Percentiles rank a stretch among this genome's conserved stretches.
phyloP scores from a whole-genome alignment of 2,797 vertebrate genomes.

The Cirrhinus molitorella region DNA sequence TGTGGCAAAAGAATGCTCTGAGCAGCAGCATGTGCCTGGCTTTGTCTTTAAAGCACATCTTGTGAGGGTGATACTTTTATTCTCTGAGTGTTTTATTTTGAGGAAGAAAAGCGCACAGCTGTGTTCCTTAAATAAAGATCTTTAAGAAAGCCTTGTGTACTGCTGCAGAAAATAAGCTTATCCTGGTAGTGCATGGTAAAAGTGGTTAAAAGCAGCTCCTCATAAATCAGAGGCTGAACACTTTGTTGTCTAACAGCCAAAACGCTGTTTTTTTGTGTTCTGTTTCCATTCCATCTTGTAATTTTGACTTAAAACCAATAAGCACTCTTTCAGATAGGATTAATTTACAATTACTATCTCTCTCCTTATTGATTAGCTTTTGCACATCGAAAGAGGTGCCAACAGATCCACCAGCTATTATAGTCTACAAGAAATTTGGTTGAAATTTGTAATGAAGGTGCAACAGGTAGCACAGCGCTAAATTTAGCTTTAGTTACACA shows the following conservation, averaged over 20 bases:
- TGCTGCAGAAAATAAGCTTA: constrained; percentile 13
- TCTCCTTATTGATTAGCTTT: background rate
- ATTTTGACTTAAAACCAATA: background rate
- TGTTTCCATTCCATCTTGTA: background rate
- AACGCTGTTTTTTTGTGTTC: background rate
- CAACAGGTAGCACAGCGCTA: background rate
- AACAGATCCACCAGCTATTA: no score
- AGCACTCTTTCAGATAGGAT: background rate
- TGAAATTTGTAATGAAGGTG: background rate
- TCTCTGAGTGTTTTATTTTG: constrained; percentile 25
- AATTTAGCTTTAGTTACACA: background rate
- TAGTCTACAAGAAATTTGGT: no score
- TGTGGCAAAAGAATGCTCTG: constrained; percentile 24
- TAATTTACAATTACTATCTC: background rate
- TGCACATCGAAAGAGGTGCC: background rate
- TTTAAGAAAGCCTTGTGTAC: constrained; percentile 21
- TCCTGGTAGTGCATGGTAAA: background rate
- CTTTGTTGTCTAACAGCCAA: constrained; percentile 21
- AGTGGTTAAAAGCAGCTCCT: constrained; percentile 30
- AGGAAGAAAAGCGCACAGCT: constrained; percentile 34
- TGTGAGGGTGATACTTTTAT: constrained; percentile 38
- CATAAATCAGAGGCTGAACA: constrained; percentile 14
- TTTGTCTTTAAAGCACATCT: constrained; percentile 30
- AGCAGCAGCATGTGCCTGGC: constrained; percentile 15
- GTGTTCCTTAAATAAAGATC: constrained; percentile 35